Evolutionary conservation across 2,113 vertebrate species (phyloP).

Genomic region (Petroica traversi): DNA sequence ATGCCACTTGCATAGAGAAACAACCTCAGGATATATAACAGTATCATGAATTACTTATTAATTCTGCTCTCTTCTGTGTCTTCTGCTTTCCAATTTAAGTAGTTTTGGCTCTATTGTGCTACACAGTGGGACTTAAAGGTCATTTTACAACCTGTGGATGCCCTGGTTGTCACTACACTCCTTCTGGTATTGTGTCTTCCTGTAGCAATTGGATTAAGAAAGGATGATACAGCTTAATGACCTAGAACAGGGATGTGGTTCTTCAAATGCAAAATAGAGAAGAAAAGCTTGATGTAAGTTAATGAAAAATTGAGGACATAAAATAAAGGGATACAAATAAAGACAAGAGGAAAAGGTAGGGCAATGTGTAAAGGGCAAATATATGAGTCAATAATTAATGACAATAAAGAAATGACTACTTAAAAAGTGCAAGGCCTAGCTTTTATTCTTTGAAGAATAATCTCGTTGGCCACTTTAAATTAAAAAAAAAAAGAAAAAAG

Average conservation of each 20-base stretch:
- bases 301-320: constrained; percentile 5
- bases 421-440: background rate
- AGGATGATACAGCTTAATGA: background rate
- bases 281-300: background rate
- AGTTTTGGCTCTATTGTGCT: background rate
- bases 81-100: background rate
- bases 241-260: background rate
- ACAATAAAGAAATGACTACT: background rate
- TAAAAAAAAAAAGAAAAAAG: background rate
- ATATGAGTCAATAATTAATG: constrained; percentile 11
- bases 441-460: background rate
- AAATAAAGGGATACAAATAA: constrained; percentile 14
- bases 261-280: background rate
- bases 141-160: background rate
- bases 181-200: background rate
- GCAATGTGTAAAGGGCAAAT: background rate
- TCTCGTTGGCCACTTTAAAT: background rate
- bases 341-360: background rate
- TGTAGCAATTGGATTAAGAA: background rate
- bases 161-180: background rate
- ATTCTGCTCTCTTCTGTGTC: background rate
- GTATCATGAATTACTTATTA: background rate
- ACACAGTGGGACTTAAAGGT: background rate
- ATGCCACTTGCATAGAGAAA: background rate
- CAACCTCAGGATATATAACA: background rate